Evolutionary conservation across 2,888 invertebrate species (phyloP), one percentile per base, ranked within the genome.

Genomic region (Octonoba sinensis): DNA sequence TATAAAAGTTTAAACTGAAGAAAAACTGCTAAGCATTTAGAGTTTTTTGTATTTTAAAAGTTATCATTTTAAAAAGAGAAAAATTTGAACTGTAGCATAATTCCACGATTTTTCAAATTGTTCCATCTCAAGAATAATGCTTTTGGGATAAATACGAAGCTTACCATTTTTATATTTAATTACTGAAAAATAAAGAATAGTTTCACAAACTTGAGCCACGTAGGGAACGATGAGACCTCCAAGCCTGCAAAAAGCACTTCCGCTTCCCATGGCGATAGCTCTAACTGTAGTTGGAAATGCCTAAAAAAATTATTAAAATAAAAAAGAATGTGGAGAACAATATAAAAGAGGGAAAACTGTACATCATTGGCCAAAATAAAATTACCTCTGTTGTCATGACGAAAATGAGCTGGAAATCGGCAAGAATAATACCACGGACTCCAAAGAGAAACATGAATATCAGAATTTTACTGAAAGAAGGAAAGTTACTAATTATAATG

Each of bases 361-460:
- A n/a, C 18, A n/a, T 15, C n/a, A 54, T 54, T n/a, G n/a, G 15
- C 12, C 13, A 1, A 22, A 22, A 3, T 22, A 20, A 22, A 3
- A 13, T 57, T 69, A 79, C 78, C 60, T 79, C 78, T 15, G 72
- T 60, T 18, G 78, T 79, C 72, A 79, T 79, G 36, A 72, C 59
- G 36, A 57, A 79, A 36, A 66, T 72, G 8, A 79, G 18, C 51
- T 79, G 72, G 44, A 79, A 81, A 11, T 60, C 69, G 1, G 73
- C 56, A 1, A 73, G 44, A 8, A 73, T 11, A 0, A 69, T 36
- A 1, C 62, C 81, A 56, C 81, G 36, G 20, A 69, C 62, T 27
- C 47, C 66, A 46, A 81, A 81, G 20, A 81, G 47, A 15, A 62
- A 69, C 1, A 67, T 1, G 4, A 81, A 44, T n/a, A 69, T 67